Evolutionary conservation across 2,113 vertebrate genomes (phyloP).

Genomic region (Ariopsis seemanni): DNA sequence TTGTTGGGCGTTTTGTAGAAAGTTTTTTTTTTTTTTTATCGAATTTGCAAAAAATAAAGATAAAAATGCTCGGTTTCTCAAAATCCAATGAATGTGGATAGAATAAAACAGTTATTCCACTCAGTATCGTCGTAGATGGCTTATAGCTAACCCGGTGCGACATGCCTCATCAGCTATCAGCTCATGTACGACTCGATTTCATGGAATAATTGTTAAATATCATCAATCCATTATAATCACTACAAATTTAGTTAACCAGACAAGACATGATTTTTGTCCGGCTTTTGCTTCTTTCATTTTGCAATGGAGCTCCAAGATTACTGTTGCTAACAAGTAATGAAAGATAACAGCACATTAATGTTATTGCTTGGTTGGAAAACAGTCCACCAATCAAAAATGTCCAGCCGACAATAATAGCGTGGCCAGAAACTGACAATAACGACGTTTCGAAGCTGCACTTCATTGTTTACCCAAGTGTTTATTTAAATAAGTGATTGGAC

Average conservation of each 20-base stretch:
- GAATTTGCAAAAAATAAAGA: too few relatives aligned
- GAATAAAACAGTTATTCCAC: too few relatives aligned
- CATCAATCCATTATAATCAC: background rate
- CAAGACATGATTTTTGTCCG: background rate
- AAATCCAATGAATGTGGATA: too few relatives aligned
- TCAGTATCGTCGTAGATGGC: too few relatives aligned
- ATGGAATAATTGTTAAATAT: too few relatives aligned
- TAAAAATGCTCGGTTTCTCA: too few relatives aligned
- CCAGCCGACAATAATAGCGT: background rate
- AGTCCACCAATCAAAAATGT: background rate
- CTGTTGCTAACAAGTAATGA: background rate
- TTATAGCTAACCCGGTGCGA: too few relatives aligned
- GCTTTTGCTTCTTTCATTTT: background rate
- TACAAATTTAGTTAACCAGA: background rate
- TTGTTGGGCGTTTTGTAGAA: too few relatives aligned
- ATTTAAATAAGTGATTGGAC: background rate
- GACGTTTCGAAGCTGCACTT: background rate
- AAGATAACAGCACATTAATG: background rate
- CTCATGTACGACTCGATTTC: too few relatives aligned
- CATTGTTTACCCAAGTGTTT: background rate
- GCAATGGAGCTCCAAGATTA: background rate
- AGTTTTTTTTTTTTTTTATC: too few relatives aligned
- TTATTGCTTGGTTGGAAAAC: background rate
- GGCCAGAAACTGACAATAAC: background rate
- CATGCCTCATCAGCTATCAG: too few relatives aligned